Conservation (phyloP, 2,113 vertebrate genomes). For the Nothoprocta perdicaria region DNA sequence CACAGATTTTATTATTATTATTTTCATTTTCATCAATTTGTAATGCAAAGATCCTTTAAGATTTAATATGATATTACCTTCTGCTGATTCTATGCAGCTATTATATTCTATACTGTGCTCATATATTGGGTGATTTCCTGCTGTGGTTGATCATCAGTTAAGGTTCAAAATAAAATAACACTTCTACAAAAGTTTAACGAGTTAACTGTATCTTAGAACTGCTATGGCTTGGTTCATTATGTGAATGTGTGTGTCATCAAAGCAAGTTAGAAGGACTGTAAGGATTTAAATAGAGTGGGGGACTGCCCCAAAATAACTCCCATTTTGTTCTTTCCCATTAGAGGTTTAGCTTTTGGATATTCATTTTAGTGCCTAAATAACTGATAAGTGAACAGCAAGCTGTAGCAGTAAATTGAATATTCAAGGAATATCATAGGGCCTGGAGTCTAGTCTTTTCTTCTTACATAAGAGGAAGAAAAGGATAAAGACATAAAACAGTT, state of each 20-base stretch:
- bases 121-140: fast-evolving
- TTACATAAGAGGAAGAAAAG: not conserved
- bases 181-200: not conserved
- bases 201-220: not conserved
- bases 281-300: not conserved
- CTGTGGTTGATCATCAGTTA: not conserved
- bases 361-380: not conserved
- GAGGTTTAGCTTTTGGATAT: not conserved
- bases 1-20: fast-evolving
- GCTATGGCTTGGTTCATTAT: not conserved
- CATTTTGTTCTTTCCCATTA: not conserved
- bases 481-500: fast-evolving
- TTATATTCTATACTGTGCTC: not conserved
- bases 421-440: not conserved
- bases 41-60: not conserved
- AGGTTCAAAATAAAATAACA: not conserved
- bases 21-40: not conserved
- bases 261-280: not conserved
- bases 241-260: fast-evolving
- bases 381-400: not conserved
- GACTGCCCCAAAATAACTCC: not conserved
- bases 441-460: not conserved
- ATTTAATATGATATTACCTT: not conserved
- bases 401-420: not conserved
- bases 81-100: not conserved